Base-by-base conservation (phyloP, 2,888 invertebrate genomes). In the Chrysolina americana region DNA sequence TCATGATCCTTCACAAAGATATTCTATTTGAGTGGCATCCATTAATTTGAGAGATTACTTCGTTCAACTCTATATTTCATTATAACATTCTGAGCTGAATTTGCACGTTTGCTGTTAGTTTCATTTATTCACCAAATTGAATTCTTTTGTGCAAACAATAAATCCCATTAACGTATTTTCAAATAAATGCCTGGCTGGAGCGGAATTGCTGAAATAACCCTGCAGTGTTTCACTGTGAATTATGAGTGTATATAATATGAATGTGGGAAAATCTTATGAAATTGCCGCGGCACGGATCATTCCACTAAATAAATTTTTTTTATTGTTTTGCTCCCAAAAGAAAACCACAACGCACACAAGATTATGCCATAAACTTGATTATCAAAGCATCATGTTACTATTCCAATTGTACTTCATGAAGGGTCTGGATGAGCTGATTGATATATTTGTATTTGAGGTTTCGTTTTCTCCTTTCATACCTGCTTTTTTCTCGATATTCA, bases 241-340 rank as follows among this genome's bases (percentile, higher is more conserved):
- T 78, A 79, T 78, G 79, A 65, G 66, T 76, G 50, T 63, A 73
- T 71, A 66, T 50, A 68, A 63, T 76, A 78, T 70, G 68, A 77
- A 78, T 76, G 76, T 81, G 80, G 71, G 78, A 77, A 80, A 82
- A 81, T 82, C 81, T 80, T 79, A 81, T 83, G 82, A 80, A 83
- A 83, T 83, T 82, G 83, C 82, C 80, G 77, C 76, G 73, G 78
- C 81, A 80, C 81, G 79, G 68, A 75, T 78, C 79, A 74, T 78
- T 79, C 74, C 75, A 70, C 76, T 77, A 79, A 80, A 81, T 82
- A 82, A 82, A 81, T 82, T 80, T 79, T 79, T 81, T 79, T 80
- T 80, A 81, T 81, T 80, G 76, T 66, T 68, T 70, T 70, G 66
- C 65, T 36, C 41, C 65, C 19, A n/a, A 41, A 13, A 21, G 23